Evolutionary conservation across 2,113 vertebrate species (phyloP), one percentile per base, ranked within the genome.

Genomic region (Zootoca vivipara): DNA sequence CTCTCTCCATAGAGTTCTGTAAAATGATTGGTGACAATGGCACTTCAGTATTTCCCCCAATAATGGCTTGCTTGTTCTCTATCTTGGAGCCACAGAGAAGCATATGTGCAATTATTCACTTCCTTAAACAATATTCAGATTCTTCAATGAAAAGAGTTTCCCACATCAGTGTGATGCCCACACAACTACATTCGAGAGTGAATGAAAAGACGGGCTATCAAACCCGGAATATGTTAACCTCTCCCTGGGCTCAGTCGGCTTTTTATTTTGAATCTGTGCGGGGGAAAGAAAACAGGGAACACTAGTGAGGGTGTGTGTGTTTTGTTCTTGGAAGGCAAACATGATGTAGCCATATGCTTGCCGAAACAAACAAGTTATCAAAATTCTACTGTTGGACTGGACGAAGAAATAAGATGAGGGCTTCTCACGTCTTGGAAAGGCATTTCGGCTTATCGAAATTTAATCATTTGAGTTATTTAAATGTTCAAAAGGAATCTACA

Each of bases 71-170:
- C 97, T 98, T 98, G 98, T 98, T 97, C 96, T 96, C 97, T 95
- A 93, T 96, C 96, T 96, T 94, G 94, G 96, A 90, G 95, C 95
- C 93, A 96, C 97, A 98, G 97, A 97, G 97, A 96, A 97, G 97
- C 97, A 97, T 98, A 98, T 97, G 97, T 97, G 98, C 96, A 95
- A 95, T 96, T 97, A 97, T 98, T 98, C 97, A 98, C 97, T 98
- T 97, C 96, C 97, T 98, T 97, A 97, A 96, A 97, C 97, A 98
- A 98, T 98, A 97, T 96, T 97, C 97, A 91, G 95, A 96, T 97
- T 96, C 93, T 96, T 99, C 97, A 99, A 99, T 98, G 98, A 98
- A 97, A 97, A 96, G 96, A 95, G 93, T 96, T 97, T 97, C 97
- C 97, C 98, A 98, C 98, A 99, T 97, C 97, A 96, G 97, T 97